Conservation (phyloP, 2,797 vertebrate species). For the Helicolenus hilgendorfi region DNA sequence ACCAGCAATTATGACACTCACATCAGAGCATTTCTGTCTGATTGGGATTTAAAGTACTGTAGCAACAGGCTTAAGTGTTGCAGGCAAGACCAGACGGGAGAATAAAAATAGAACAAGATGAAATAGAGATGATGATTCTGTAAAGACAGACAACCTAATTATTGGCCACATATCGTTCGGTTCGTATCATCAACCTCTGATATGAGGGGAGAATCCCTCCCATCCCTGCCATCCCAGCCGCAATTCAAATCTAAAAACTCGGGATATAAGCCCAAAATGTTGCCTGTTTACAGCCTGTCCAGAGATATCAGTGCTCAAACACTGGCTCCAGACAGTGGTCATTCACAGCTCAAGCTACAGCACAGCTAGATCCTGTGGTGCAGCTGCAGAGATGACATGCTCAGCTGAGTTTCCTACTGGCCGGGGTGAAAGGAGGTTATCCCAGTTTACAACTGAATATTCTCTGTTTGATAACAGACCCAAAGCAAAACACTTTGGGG, state of each 20-base stretch:
- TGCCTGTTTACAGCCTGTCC: neutral
- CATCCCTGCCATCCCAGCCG: neutral
- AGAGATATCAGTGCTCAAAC: neutral
- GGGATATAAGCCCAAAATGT: neutral
- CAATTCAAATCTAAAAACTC: neutral
- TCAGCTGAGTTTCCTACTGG: neutral
- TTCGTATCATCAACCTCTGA: neutral
- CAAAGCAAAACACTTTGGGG: conserved; percentile 15
- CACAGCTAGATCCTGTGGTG: neutral
- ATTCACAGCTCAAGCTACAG: neutral
- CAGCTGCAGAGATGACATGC: neutral
- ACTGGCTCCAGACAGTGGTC: neutral
- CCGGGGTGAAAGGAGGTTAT: conserved; percentile 14
- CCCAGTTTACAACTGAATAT: conserved; percentile 3
- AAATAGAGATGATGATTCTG: neutral
- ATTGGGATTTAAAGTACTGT: conserved; percentile 29
- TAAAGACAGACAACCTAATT: neutral
- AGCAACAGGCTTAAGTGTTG: neutral
- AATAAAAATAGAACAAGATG: neutral
- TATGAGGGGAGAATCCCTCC: neutral
- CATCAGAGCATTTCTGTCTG: conserved; percentile 28
- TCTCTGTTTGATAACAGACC: conserved; percentile 26
- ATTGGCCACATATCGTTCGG: neutral
- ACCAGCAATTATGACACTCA: neutral
- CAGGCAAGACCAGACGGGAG: conserved; percentile 3